Conservation (phyloP, 2,888 invertebrate genomes). For the Lycia hirtaria region DNA sequence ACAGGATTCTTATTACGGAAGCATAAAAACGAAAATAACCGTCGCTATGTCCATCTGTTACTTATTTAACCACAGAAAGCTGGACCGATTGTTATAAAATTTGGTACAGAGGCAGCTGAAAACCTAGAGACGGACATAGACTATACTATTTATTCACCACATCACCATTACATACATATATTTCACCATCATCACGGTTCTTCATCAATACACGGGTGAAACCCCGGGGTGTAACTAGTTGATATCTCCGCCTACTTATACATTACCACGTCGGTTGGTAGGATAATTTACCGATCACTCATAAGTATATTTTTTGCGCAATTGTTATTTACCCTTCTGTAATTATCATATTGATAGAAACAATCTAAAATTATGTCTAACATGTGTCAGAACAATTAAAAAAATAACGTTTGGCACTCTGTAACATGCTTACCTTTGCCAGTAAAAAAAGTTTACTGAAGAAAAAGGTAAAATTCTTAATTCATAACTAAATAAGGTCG, state of each 20-base stretch:
- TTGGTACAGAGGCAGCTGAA: too few species aligned
- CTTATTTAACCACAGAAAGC: too few species aligned
- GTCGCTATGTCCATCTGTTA: too few species aligned
- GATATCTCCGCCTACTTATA: too few species aligned
- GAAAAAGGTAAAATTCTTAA: not conserved
- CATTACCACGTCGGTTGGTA: not conserved
- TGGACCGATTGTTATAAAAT: too few species aligned
- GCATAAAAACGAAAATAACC: too few species aligned
- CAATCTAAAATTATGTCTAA: slow-evolving; percentile 64
- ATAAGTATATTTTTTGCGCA: slow-evolving; percentile 34
- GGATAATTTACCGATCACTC: slow-evolving; percentile 8
- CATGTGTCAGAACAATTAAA: slow-evolving; percentile 68
- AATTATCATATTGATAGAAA: slow-evolving; percentile 58
- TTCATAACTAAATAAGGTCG: not conserved
- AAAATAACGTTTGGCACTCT: slow-evolving; percentile 50
- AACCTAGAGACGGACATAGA: too few species aligned
- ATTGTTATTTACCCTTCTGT: slow-evolving; percentile 36
- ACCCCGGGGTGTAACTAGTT: too few species aligned
- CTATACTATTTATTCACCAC: too few species aligned
- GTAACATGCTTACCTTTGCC: not conserved
- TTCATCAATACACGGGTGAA: too few species aligned
- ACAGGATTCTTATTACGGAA: too few species aligned
- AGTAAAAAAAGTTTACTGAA: not conserved
- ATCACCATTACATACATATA: not conserved
- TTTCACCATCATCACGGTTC: too few species aligned